Percentiles rank a stretch among this genome's conserved stretches.
phyloP scores from a whole-genome alignment of 2,797 vertebrate species.

The Siniperca undulata region DNA sequence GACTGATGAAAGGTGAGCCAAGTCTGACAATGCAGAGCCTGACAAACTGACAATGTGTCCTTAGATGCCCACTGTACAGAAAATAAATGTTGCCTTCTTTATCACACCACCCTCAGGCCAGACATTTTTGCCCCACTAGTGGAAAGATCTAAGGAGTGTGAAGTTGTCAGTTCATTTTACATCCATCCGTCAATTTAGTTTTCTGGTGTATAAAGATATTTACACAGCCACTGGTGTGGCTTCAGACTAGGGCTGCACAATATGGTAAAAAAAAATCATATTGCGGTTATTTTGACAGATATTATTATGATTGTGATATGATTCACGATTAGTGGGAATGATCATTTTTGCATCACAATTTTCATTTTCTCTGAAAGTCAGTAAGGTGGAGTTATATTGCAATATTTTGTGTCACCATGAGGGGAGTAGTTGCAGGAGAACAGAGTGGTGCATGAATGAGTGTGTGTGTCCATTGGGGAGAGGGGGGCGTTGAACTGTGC shows the following conservation, averaged over 20 bases:
- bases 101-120: not conserved
- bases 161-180: not conserved
- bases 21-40: not conserved
- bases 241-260: too few species aligned
- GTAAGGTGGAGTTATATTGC: not conserved
- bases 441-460: conserved; percentile 11
- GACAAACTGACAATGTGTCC: not conserved
- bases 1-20: not conserved
- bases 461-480: not conserved
- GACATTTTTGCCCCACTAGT: not conserved
- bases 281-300: too few species aligned
- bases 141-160: not conserved
- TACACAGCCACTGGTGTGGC: not conserved
- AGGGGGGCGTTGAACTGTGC: not conserved
- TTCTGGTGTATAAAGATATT: not conserved
- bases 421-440: conserved; percentile 7
- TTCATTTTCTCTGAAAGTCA: too few species aligned
- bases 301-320: too few species aligned
- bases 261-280: too few species aligned
- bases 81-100: not conserved
- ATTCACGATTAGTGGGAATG: too few species aligned
- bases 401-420: not conserved
- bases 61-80: not conserved
- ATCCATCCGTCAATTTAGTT: not conserved
- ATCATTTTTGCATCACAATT: too few species aligned